Conservation (phyloP, 1,140 invertebrate species). For the Dendrolimus punctatus region DNA sequence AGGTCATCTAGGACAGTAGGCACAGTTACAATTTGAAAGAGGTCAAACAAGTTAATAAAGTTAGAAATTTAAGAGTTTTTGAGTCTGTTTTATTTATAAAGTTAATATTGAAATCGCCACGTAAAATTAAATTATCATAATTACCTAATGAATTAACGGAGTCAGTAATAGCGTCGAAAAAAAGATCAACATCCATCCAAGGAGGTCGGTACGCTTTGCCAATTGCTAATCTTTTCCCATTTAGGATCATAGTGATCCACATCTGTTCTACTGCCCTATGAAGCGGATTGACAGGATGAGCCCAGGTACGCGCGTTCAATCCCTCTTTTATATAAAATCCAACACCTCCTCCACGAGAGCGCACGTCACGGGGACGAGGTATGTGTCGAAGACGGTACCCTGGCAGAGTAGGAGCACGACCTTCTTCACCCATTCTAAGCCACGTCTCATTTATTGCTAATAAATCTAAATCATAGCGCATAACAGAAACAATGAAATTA, state of each 20-base stretch:
- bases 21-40: constrained; percentile 6
- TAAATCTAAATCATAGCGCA: too few species aligned
- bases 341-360: constrained; percentile 11
- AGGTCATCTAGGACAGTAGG: too few species aligned
- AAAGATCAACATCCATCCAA: constrained; percentile 9
- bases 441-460: constrained; percentile 17
- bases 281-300: constrained; percentile 3
- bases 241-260: constrained; percentile 11
- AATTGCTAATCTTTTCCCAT: constrained; percentile 5
- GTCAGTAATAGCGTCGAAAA: constrained; percentile 15
- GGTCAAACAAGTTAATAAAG: constrained; percentile 7
- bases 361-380: constrained; percentile 1
- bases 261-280: constrained; percentile 14
- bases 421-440: constrained; percentile 15
- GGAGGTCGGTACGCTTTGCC: constrained; percentile 17
- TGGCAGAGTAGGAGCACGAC: constrained; percentile 9
- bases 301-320: constrained; percentile 1
- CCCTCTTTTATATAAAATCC: constrained; percentile 8
- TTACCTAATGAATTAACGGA: constrained; percentile 2
- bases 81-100: not conserved
- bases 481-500: too few species aligned
- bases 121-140: constrained; percentile 11
- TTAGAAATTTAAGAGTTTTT: constrained; percentile 7
- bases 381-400: constrained; percentile 12
- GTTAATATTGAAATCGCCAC: constrained; percentile 17